These are phyloP conservation scores for Bambusicola thoracicus DNA, from an alignment of 2,113 vertebrate species.

Conservation along the genomic window DNA sequence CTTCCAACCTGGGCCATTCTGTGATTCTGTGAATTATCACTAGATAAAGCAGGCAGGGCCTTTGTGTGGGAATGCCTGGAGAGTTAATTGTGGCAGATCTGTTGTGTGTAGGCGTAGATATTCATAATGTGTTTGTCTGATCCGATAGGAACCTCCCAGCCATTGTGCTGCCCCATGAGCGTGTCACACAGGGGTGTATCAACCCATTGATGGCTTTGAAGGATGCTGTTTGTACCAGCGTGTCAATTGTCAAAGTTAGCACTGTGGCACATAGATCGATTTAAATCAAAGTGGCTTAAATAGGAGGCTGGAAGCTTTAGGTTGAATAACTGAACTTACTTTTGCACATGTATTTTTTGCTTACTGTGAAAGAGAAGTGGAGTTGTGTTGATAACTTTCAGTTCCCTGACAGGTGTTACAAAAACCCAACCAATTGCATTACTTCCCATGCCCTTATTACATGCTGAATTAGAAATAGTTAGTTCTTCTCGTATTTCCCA, in stretches of 20 bases:
- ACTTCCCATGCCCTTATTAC: background rate
- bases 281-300: background rate
- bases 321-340: background rate
- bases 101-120: background rate
- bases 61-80: too few species aligned
- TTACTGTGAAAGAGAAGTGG: background rate
- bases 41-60: background rate
- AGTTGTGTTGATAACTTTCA: background rate
- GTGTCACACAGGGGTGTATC: background rate
- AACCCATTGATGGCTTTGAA: background rate
- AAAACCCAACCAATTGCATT: background rate
- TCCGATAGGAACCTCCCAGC: background rate
- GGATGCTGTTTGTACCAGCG: background rate
- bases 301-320: constrained; percentile 20
- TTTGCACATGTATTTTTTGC: background rate
- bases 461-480: background rate
- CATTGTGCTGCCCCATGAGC: background rate
- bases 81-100: background rate
- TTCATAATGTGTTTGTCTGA: background rate
- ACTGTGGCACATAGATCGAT: background rate
- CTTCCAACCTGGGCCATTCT: too few species aligned
- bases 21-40: background rate
- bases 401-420: background rate
- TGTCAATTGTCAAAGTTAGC: background rate
- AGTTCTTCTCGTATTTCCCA: background rate